A percentile compares a stretch with the other conserved stretches of the same genome.
Conservation (phyloP, 92 coral and sea anemone genomes). For the Epizoanthus ramosus region DNA sequence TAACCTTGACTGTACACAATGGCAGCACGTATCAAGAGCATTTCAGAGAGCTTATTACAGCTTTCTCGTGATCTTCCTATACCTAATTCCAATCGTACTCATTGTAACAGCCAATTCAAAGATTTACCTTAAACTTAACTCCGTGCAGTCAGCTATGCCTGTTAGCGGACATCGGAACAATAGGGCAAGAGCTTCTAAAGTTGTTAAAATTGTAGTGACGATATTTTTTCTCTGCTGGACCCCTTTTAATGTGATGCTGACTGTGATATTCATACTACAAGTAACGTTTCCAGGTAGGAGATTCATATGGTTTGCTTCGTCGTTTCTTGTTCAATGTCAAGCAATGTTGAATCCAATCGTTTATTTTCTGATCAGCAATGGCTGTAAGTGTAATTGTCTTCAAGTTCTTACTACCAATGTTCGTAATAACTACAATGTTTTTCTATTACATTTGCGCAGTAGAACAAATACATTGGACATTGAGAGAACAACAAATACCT, state of each 20-base stretch:
- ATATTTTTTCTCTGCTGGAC: constrained; percentile 16
- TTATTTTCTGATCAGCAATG: constrained; percentile 7
- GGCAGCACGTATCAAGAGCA: not conserved
- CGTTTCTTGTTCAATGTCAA: not conserved
- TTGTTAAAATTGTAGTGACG: not conserved
- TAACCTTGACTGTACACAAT: not conserved
- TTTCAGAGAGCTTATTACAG: constrained; percentile 33
- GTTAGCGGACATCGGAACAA: not conserved
- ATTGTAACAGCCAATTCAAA: constrained; percentile 34
- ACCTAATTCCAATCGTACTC: constrained; percentile 24
- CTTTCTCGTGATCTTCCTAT: constrained; percentile 31
- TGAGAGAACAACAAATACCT: no score
- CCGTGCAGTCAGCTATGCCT: not conserved
- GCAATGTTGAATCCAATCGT: not conserved
- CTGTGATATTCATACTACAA: constrained; percentile 28
- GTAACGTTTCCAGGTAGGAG: not conserved
- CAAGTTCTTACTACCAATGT: not conserved
- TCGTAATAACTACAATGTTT: no score
- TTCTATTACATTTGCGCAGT: no score
- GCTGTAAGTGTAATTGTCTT: not conserved
- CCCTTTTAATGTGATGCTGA: constrained; percentile 18
- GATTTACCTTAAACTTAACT: constrained; percentile 24
- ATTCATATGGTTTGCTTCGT: not conserved
- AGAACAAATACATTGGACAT: no score
- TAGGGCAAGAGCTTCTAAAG: constrained; percentile 24